Conservation (phyloP, 37 sponge, comb jelly and placozoan species). For the Aplysina aerophoba region DNA sequence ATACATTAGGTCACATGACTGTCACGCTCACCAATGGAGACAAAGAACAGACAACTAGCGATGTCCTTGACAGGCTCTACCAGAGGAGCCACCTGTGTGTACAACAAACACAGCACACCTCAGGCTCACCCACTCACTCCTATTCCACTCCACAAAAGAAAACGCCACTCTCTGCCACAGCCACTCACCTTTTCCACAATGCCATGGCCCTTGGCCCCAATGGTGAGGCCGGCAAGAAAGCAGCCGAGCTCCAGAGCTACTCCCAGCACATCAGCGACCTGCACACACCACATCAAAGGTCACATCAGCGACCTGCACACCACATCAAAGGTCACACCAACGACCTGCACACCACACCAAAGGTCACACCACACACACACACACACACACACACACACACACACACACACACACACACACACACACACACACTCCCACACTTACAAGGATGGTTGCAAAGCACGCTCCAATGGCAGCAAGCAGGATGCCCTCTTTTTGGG, state of each 20-base stretch:
- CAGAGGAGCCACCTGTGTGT: conserved; percentile 55
- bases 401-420: conserved; percentile 31
- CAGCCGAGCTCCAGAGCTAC: conserved; percentile 79
- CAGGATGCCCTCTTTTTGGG: background rate
- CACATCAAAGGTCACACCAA: too few relatives aligned
- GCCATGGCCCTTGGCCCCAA: conserved; percentile 55
- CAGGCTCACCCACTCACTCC: background rate
- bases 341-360: background rate
- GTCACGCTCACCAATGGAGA: conserved; percentile 67
- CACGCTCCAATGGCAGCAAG: conserved; percentile 5
- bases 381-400: conserved; percentile 27
- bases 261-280: conserved; percentile 60
- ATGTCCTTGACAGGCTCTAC: conserved; percentile 75
- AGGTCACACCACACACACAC: background rate
- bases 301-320: background rate
- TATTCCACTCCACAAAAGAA: background rate
- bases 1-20: background rate
- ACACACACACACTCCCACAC: background rate
- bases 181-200: conserved; percentile 57
- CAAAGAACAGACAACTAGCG: conserved; percentile 67
- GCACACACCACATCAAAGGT: conserved; percentile 16
- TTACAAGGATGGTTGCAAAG: conserved; percentile 6
- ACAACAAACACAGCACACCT: background rate
- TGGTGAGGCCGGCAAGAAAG: conserved; percentile 78
- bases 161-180: too few relatives aligned